Base-by-base conservation (phyloP, 2,113 vertebrate genomes). In the Lucifuga dentata region DNA sequence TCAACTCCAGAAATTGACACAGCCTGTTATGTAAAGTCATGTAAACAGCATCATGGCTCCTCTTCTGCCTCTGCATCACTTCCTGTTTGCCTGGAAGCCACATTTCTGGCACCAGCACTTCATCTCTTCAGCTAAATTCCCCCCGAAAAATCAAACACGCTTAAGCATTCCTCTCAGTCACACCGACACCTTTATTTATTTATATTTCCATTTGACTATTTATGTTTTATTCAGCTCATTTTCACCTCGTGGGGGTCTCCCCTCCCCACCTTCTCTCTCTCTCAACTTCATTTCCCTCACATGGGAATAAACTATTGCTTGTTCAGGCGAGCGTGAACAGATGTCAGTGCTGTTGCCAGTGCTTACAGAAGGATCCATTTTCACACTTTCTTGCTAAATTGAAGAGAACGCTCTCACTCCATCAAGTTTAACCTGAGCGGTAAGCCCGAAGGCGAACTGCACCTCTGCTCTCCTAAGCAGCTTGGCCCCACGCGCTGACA, bases 311-410 rank as follows among this genome's bases (percentile, higher is more conserved):
- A 79, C 78, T 69, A 84, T 85, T 84, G 86, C 85, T 75, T 87
- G 89, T 81, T 88, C 85, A 83, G 67, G 83, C 50, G 61, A 84
- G 87, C 79, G 61, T 87, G 78, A 85, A 89, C 81, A 82, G 81
- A 88, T 81, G 87, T 79, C 61, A 56, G 74, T 57, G 23, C 32
- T 56, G 57, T 45, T 58, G 77, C 65, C 59, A 6, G 52, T 50
- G 77, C 86, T 84, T 78, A 68, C 76, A 66, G 68, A 68, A 48
- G 71, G 65, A 73, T 77, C 63, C 71, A 21, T 86, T 75, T 68
- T 72, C 46, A 24, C n/a, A 21, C 26, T 76, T 70, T 66, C 62
- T 73, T 15, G 53, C 58, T 81, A 85, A 83, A 89, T 81, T 74
- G 63, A 87, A 71, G 82, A 73, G 80, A 81, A 56, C 11, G 38